Evolutionary conservation across 2,797 vertebrate genomes (phyloP).

Genomic region (Danionella dracula): DNA sequence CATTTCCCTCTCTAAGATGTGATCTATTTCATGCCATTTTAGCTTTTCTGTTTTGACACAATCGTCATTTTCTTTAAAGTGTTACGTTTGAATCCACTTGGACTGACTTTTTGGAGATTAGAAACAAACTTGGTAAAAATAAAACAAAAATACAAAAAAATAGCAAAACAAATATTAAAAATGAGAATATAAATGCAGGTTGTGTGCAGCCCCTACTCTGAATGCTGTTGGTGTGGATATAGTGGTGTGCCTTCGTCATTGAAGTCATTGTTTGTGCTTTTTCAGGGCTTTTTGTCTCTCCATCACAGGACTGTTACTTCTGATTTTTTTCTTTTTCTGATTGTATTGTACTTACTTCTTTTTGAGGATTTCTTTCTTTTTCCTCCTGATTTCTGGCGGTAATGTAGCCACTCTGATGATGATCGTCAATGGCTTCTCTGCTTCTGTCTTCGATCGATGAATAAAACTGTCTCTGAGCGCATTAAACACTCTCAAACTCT

Average conservation of each 20-base stretch:
- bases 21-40: too few species aligned
- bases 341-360: conserved; percentile 51
- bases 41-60: too few species aligned
- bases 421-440: conserved; percentile 50
- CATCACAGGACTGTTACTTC: conserved; percentile 44
- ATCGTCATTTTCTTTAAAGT: too few species aligned
- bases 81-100: too few species aligned
- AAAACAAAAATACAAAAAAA: conserved; percentile 29
- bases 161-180: conserved; percentile 33
- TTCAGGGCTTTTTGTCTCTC: conserved; percentile 15
- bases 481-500: conserved; percentile 63
- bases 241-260: conserved; percentile 39
- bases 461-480: conserved; percentile 61
- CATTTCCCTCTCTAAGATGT: too few species aligned
- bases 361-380: conserved; percentile 37
- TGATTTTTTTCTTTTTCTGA: conserved; percentile 52
- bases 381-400: conserved; percentile 24
- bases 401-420: conserved; percentile 27
- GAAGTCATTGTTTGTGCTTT: conserved; percentile 5
- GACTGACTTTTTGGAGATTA: too few species aligned
- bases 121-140: too few species aligned
- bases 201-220: conserved; percentile 59
- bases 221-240: conserved; percentile 50
- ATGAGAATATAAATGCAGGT: conserved; percentile 52
- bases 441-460: conserved; percentile 56